Evolutionary conservation across 2,797 vertebrate genomes (phyloP), one percentile per base, ranked within the genome.

Genomic region (Mastacembelus armatus): DNA sequence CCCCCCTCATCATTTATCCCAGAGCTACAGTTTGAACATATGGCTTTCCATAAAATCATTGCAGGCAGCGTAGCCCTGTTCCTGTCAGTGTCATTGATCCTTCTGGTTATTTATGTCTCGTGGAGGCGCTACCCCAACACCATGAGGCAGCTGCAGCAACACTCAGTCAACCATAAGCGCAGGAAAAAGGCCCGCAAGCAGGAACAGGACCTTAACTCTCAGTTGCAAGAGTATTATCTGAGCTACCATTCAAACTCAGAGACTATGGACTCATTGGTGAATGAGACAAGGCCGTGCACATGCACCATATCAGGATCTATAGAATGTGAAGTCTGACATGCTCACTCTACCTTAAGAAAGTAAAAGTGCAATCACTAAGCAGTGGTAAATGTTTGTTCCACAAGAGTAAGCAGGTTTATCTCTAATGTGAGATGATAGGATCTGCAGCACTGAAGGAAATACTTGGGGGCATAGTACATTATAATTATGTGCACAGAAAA

Each of bases 191-290:
- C 91, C 61, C 89, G 88, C 39, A 95, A 90, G 77, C 89, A 93
- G 44, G 96, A 98, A 81, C 95, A 95, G 88, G 95, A 96, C 90
- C 94, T 98, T 75, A 97, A 93, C 92, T 95, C 97, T 67, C 97
- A 97, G 83, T 92, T 99, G 86, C 97, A 98, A 92, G 97, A 99
- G 93, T 99, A 98, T 91, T 98, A 98, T 70, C 96, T 99, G 92
- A 98, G 96, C 94, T 99, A 98, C 89, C 96, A 97, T 64, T 95
- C 96, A 62, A 97, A 97, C 93, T 96, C 96, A 27, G 97, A 98
- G 88, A 94, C 96, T 71, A 94, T 97, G 95, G 96, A 98, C 93
- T 93, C 97, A 81, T 90, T 97, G 39, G 96, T 96, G 84, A 96
- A 95, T 45, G 96, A 97, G 93, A 91, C 94, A 40, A 93, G 95